Evolutionary conservation across 2,113 vertebrate genomes (phyloP), one percentile per base, ranked within the genome.

Genomic region (Ornithorhynchus anatinus): DNA sequence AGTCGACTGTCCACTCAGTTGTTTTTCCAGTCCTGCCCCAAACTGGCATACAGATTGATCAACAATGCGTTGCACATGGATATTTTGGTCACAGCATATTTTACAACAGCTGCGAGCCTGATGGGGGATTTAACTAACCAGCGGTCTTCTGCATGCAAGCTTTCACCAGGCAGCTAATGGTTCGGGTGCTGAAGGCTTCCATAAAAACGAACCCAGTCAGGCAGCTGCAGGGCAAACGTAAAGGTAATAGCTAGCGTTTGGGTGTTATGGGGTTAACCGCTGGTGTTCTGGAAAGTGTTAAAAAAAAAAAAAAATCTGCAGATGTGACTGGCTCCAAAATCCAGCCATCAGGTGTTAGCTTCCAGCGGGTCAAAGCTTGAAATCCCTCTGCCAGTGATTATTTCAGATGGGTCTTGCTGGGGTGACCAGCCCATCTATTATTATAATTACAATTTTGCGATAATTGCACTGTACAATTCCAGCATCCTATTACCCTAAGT

Each of bases 231-330:
- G 73, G 52, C 81, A 89, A 89, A 87, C 79, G 69, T 9, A 67
- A 1, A 58, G 13, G 7, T 68, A 72, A 82, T 72, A 86, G 79
- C 80, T 70, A 72, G 31, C 59, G 61, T 52, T 85, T 82, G 79
- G 84, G 66, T 84, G 80, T 81, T 88, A 85, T 5, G 62, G 88
- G 79, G 88, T 91, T 94, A 91, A 91, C 71, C 60, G 71, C 48
- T 60, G 66, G 64, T 71, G 29, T 67, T 87, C 76, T 90, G 89
- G 86, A 80, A 90, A 91, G 78, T 82, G 80, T 89, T 79, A 87
- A 89, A 89, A 80, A 60, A 40, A 43, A 39, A 16, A 23, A 4
- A 5, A 6, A 76, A 57, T 72, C 60, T 59, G 40, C 72, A 81
- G 36, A 52, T 81, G 27, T 72, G 60, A 65, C 72, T 72, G 59